Percentiles rank a stretch among this genome's conserved stretches.
These are phyloP conservation scores for Cremastobaeus sp. DNA, from an alignment of 2,888 invertebrate species.

Conservation along the genomic window DNA sequence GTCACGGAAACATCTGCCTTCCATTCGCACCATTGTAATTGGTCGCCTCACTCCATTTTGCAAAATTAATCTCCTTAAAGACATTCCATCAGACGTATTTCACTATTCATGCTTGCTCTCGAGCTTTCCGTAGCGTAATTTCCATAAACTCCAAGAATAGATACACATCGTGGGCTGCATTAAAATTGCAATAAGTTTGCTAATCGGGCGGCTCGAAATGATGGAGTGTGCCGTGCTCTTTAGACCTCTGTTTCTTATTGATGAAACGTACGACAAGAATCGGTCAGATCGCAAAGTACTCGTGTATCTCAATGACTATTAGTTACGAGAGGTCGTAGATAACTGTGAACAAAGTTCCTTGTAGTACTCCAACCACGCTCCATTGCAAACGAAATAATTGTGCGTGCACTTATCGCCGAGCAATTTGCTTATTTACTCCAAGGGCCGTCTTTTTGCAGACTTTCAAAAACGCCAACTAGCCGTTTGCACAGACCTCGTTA, in stretches of 20 bases:
- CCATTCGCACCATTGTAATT: slow-evolving; percentile 6
- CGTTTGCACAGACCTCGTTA: slow-evolving; percentile 23
- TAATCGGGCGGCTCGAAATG: slow-evolving; percentile 37
- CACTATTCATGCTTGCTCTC: slow-evolving; percentile 23
- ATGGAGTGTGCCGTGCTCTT: slow-evolving; percentile 50
- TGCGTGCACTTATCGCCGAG: slow-evolving; percentile 44
- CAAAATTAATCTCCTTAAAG: slow-evolving; percentile 34
- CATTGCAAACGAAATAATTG: slow-evolving; percentile 49
- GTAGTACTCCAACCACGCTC: slow-evolving; percentile 57
- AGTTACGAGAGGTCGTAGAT: slow-evolving; percentile 61
- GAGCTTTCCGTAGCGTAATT: slow-evolving; percentile 20
- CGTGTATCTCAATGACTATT: slow-evolving; percentile 61
- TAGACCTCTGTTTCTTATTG: slow-evolving; percentile 56
- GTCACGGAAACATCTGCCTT: slow-evolving; percentile 1
- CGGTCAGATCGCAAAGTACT: slow-evolving; percentile 14
- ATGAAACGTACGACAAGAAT: slow-evolving; percentile 52
- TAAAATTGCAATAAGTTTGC: slow-evolving; percentile 44
- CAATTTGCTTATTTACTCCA: slow-evolving; percentile 58
- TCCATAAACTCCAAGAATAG: slow-evolving; percentile 49
- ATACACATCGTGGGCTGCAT: slow-evolving; percentile 29
- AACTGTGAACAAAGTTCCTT: slow-evolving; percentile 62
- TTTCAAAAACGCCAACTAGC: slow-evolving; percentile 4
- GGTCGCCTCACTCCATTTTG: slow-evolving; percentile 4
- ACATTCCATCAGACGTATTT: slow-evolving; percentile 34
- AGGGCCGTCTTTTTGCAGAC: slow-evolving; percentile 40